phyloP scores from a whole-genome alignment of 2,113 vertebrate genomes.

The Genyomyrus donnyi region DNA sequence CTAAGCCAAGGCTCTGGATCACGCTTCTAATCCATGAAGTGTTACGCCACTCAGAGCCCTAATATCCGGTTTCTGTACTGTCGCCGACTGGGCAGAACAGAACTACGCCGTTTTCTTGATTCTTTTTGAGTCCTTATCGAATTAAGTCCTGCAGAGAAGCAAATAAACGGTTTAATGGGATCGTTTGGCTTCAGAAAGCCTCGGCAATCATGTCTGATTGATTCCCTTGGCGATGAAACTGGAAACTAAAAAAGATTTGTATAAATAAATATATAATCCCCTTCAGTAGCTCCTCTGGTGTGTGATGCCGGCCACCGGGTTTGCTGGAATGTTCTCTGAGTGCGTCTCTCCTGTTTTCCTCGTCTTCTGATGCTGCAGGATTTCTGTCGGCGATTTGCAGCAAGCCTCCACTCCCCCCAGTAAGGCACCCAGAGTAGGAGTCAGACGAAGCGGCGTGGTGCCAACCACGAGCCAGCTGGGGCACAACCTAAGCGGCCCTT shows the following conservation, averaged over 20 bases:
- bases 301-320: neutral
- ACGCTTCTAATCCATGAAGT: neutral
- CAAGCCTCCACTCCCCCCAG: neutral
- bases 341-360: neutral
- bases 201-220: neutral
- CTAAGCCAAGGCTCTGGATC: neutral
- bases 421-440: neutral
- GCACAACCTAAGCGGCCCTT: neutral
- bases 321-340: neutral
- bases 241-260: neutral
- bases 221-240: slow-evolving; percentile 1
- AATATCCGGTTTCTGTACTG: neutral
- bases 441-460: neutral
- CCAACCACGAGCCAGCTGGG: neutral
- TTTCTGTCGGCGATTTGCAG: neutral
- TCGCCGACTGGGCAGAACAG: neutral
- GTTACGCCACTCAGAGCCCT: neutral
- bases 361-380: neutral
- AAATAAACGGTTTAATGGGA: slow-evolving; percentile 7
- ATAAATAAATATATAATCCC: neutral
- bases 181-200: neutral
- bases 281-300: neutral
- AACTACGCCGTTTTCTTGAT: neutral
- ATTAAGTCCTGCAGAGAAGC: slow-evolving; percentile 11
- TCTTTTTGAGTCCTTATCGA: slow-evolving; percentile 6